Evolutionary conservation across 1,140 invertebrate genomes (phyloP).

Genomic region (Ctenoplectra terminalis): DNA sequence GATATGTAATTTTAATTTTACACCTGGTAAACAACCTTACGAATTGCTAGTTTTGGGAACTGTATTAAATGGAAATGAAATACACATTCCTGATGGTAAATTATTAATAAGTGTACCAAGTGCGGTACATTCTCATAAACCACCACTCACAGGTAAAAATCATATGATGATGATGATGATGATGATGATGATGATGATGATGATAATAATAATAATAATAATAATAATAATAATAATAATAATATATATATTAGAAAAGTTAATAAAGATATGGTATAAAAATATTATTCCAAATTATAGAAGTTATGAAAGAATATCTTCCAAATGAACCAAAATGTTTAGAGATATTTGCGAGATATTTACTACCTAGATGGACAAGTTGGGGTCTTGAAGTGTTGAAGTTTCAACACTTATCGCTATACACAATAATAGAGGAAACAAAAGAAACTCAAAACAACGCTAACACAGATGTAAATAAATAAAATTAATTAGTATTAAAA

Average conservation of each 20-base stretch:
- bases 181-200: no score
- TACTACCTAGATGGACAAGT: slow-evolving; percentile 92
- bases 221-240: no score
- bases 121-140: slow-evolving; percentile 96
- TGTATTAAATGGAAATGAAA: slow-evolving; percentile 65
- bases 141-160: slow-evolving; percentile 85
- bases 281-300: slow-evolving; percentile 81
- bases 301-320: slow-evolving; percentile 86
- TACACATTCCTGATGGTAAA: slow-evolving; percentile 83
- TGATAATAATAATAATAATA: no score
- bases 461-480: slow-evolving; percentile 30
- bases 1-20: slow-evolving; percentile 87
- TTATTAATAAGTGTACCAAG: slow-evolving; percentile 93
- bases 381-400: slow-evolving; percentile 93
- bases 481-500: slow-evolving; percentile 17
- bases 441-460: slow-evolving; percentile 23
- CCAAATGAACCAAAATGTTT: slow-evolving; percentile 86
- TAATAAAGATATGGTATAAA: slow-evolving; percentile 11
- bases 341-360: slow-evolving; percentile 95
- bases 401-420: slow-evolving; percentile 86
- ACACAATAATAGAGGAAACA: slow-evolving; percentile 57
- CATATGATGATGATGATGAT: slow-evolving; percentile 46
- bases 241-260: slow-evolving; percentile 33
- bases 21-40: slow-evolving; percentile 92
- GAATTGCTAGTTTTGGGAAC: slow-evolving; percentile 89